A percentile compares a stretch with the other conserved stretches of the same genome.
Conservation (phyloP, 2,888 invertebrate species). For the Trichacis sp. region DNA sequence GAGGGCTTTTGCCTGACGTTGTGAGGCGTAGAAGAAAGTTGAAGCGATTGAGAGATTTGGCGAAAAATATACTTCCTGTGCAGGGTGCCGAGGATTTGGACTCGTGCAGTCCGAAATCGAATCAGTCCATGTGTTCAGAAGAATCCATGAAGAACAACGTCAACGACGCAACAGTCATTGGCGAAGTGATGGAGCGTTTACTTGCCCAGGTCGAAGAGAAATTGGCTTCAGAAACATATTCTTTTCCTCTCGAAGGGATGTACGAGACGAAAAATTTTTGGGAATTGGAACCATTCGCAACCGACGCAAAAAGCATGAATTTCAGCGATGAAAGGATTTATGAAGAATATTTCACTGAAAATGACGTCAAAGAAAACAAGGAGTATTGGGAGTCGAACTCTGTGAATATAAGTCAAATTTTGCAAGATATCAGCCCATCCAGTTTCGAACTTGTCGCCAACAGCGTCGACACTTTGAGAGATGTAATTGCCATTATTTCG, state of each 20-base stretch:
- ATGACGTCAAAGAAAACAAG: conserved; percentile 27
- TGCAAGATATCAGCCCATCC: conserved; percentile 57
- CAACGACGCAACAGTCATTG: neutral
- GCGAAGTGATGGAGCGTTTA: neutral
- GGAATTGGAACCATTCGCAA: conserved; percentile 12
- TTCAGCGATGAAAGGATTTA: conserved; percentile 18
- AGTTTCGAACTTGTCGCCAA: conserved; percentile 70
- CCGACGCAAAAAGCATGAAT: conserved; percentile 11
- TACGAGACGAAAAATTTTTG: conserved; percentile 25
- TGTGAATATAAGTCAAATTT: conserved; percentile 51
- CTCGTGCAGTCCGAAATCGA: neutral
- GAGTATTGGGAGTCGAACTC: conserved; percentile 41
- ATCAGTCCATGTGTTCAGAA: neutral
- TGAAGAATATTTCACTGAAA: conserved; percentile 33
- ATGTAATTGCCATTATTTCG: conserved; percentile 63
- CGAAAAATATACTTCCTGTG: neutral
- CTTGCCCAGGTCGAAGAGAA: neutral
- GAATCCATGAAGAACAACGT: neutral
- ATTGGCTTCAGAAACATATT: neutral
- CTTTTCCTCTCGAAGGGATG: neutral
- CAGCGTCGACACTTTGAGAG: conserved; percentile 68
- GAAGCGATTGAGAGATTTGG: conserved; percentile 33
- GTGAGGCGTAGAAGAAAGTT: conserved; percentile 22
- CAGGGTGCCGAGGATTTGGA: neutral
- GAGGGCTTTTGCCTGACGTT: conserved; percentile 48